Percentiles rank a stretch among this genome's conserved stretches.
Evolutionary conservation across 1,140 invertebrate species (phyloP).

Genomic region (Callitettix versicolor): DNA sequence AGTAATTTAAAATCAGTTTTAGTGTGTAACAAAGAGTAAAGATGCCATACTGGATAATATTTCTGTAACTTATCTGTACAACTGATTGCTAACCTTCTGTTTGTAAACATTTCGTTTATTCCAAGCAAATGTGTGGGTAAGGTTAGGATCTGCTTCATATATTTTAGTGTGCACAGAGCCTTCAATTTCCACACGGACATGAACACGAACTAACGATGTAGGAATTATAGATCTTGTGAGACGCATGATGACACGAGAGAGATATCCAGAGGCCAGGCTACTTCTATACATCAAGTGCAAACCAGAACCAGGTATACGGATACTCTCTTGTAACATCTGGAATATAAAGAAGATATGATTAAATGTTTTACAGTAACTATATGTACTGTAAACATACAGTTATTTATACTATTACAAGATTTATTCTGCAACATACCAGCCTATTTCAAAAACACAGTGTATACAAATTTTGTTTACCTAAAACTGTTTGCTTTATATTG

Average conservation of each 20-base stretch:
- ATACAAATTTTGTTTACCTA: neutral
- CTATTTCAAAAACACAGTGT: neutral
- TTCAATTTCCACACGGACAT: conserved; percentile 82
- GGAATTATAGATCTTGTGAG: conserved; percentile 74
- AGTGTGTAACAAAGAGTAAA: too few species aligned
- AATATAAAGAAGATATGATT: conserved; percentile 19
- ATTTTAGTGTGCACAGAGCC: conserved; percentile 82
- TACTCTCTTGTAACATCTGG: conserved; percentile 91
- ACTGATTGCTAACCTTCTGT: too few species aligned
- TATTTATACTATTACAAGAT: neutral
- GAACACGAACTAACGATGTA: conserved; percentile 69
- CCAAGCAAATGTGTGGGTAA: conserved; percentile 94
- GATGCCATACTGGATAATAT: too few species aligned
- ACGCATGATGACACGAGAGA: conserved; percentile 84
- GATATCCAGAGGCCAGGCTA: conserved; percentile 81
- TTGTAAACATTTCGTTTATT: conserved; percentile 94
- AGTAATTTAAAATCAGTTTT: too few species aligned
- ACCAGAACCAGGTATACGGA: conserved; percentile 83
- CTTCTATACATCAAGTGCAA: conserved; percentile 88
- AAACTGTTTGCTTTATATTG: too few species aligned
- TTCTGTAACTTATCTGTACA: too few species aligned
- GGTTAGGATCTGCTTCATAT: conserved; percentile 89
- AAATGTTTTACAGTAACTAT: too few species aligned
- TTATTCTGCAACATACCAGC: neutral
- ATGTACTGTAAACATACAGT: neutral